Base-by-base conservation (phyloP, 2,113 vertebrate species). In the Aythya baeri region DNA sequence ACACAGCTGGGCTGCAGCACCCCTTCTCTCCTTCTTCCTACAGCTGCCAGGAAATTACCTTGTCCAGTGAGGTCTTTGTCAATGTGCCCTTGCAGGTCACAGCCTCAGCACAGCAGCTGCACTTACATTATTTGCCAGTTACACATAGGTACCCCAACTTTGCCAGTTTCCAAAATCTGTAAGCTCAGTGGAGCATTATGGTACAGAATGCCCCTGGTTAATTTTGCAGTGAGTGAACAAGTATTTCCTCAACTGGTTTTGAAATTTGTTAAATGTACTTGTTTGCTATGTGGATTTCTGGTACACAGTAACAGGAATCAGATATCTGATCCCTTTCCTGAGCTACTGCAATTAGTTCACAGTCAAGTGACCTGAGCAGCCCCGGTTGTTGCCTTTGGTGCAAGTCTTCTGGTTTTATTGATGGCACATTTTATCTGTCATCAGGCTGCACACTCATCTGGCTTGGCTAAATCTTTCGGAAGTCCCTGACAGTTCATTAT, bases 121-220 rank as follows among this genome's bases (percentile, higher is more conserved):
- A 46, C 58, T 83, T 13, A 6, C 0, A 7, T 29, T 13, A 20
- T 12, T 31, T 54, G 46, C 70, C 12, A 18, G 29, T 16, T 62
- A 34, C 34, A 27, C 0, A 5, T 2, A 73, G 31, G 23, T 62
- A 82, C 17, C 15, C 16, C 3, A 27, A 20, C 26, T 23, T 11
- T 32, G 52, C 62, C 63, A 14, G 15, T 25, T 55, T 32, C 32
- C 71, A 38, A 20, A 4, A 25, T n/a, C 6, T 31, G 54, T 44
- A 18, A 52, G 46, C 46, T 70, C 0, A 0, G 2, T 29, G 38
- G 83, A 4, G 31, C 15, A 4, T 26, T 31, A 8, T 2, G 26
- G 38, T 54, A 27, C 57, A 26, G 38, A 83, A 71, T 52, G 50
- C 0, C 43, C 27, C 67, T 23, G 36, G 50, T 59, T 26, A 38